phyloP scores from a whole-genome alignment of 2,113 vertebrate genomes.

The Columba livia region DNA sequence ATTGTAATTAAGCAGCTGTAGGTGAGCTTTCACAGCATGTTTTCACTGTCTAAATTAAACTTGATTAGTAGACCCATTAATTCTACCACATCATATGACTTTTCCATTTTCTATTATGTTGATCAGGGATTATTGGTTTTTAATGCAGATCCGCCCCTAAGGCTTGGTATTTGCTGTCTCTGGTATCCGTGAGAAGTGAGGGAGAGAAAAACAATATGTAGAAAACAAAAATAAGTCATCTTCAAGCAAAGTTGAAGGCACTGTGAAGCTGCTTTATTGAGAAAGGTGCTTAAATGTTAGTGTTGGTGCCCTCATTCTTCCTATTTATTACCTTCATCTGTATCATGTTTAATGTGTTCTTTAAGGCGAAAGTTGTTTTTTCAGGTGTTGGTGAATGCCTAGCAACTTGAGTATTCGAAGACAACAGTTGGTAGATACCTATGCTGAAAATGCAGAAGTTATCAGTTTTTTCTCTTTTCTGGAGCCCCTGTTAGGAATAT shows the following conservation, averaged over 20 bases:
- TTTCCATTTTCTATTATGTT: neutral
- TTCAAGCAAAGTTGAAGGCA: neutral
- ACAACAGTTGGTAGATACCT: neutral
- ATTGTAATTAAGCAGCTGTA: neutral
- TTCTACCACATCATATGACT: neutral
- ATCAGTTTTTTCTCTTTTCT: neutral
- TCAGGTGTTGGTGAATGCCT: neutral
- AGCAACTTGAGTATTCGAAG: neutral
- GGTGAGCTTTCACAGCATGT: neutral
- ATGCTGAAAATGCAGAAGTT: neutral
- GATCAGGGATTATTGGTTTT: neutral
- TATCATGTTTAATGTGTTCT: fast-evolving
- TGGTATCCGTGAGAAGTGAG: neutral
- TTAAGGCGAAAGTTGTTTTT: neutral
- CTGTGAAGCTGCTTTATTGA: neutral
- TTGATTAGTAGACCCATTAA: neutral
- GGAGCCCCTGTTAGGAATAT: neutral
- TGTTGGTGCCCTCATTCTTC: neutral
- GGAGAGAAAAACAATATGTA: neutral
- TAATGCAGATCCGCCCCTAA: neutral
- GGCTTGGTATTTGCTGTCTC: neutral
- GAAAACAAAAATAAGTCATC: neutral
- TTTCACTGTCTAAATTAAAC: neutral
- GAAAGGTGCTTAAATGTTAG: neutral
- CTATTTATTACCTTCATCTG: neutral